Evolutionary conservation across 2,113 vertebrate genomes (phyloP), one percentile per base, ranked within the genome.

Genomic region (Halcyon malimbica): DNA sequence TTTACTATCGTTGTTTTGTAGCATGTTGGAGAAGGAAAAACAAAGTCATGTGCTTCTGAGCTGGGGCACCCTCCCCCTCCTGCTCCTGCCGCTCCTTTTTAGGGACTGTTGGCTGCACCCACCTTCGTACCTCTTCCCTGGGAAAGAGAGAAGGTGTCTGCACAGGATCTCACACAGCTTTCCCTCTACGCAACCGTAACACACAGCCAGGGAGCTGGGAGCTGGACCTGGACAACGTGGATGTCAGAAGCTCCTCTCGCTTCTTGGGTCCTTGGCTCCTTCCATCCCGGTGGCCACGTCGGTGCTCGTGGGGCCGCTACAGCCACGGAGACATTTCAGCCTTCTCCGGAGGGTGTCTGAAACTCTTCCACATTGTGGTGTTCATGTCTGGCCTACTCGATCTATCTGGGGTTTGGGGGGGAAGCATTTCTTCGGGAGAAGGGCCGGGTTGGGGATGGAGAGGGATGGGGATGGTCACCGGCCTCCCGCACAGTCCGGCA

Each of bases 261-360:
- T 54, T 31, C 48, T 64, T n/a, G 19, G 19, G 42, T 37, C 7
- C 1, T 71, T 28, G 42, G 42, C n/a, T 74, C 54, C 8, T 2
- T 54, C 3, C 1, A 17, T 46, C 67, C 79, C 15, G 31, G 19
- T 7, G 2, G 29, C 63, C 5, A 0, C 3, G 2, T 25, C 3
- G 28, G 46, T 39, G 51, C 78, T 2, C 25, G 2, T 10, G 9
- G 62, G 48, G 46, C 31, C 5, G 6, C 62, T 68, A 46, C 20
- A 9, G 74, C 65, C 70, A 7, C 56, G 10, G 15, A n/a, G 68
- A 26, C 28, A 6, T 13, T 46, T 69, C 18, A 3, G 35, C 23
- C 41, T 79, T 79, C 75, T 92, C 39, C 9, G 3, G 67, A 44
- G 19, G 70, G 88, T 78, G 42, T 23, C 48, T 37, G 76, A 60